These are phyloP conservation scores for Acronicta psi DNA, from an alignment of 2,888 invertebrate species.

Conservation along the genomic window DNA sequence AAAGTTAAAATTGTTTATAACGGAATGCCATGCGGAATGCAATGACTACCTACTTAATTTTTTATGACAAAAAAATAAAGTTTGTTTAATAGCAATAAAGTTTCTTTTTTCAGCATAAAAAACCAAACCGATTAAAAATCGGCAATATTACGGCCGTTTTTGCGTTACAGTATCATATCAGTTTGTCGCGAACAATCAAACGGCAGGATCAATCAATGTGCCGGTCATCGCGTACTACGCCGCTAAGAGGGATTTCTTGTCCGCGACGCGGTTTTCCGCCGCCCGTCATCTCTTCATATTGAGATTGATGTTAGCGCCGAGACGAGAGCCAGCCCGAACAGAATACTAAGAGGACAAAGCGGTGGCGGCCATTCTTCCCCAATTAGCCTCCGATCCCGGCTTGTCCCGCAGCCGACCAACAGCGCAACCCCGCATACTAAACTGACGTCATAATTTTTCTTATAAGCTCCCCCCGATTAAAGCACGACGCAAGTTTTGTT, in stretches of 20 bases:
- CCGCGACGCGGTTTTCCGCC: slow-evolving; percentile 78
- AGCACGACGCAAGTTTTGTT: slow-evolving; percentile 63
- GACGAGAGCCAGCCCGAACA: slow-evolving; percentile 70
- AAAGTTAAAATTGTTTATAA: too few species aligned
- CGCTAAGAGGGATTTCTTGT: slow-evolving; percentile 87
- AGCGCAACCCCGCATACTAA: slow-evolving; percentile 83
- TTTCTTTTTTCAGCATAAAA: not conserved
- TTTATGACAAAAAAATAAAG: too few species aligned
- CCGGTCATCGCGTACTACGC: slow-evolving; percentile 64
- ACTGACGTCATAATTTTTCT: slow-evolving; percentile 83
- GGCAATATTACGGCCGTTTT: not conserved
- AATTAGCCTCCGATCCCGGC: slow-evolving; percentile 84
- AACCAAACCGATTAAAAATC: not conserved
- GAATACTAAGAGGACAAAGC: slow-evolving; percentile 83
- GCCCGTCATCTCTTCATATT: slow-evolving; percentile 85
- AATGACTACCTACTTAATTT: too few species aligned
- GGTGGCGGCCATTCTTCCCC: slow-evolving; percentile 78
- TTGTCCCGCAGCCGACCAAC: slow-evolving; percentile 67
- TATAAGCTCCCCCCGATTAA: slow-evolving; percentile 77
- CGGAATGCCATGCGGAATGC: too few species aligned
- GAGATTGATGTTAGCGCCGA: slow-evolving; percentile 86
- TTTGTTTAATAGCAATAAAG: too few species aligned
- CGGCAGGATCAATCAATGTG: slow-evolving; percentile 79
- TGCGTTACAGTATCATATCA: slow-evolving; percentile 32
- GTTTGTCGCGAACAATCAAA: slow-evolving; percentile 55